Base-by-base conservation (phyloP, 2,113 vertebrate genomes). In the Dendropsophus ebraccatus region DNA sequence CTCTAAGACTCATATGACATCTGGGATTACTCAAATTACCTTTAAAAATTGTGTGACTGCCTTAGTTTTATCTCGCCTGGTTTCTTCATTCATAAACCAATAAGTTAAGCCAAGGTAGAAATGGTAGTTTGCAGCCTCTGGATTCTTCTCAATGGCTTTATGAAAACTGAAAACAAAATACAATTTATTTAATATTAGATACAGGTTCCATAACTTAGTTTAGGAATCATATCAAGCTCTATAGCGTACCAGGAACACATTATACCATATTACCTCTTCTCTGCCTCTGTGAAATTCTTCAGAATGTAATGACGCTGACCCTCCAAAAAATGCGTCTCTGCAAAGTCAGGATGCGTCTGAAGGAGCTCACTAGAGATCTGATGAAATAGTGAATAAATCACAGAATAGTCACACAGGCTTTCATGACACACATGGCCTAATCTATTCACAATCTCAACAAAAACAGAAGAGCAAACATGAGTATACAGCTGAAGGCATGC, bases 21-120 rank as follows among this genome's bases (percentile, higher is more conserved):
- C 6, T 60, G 25, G 1, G 9, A 78, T 35, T 21, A 41, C 0
- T 23, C 0, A 54, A 73, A 87, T 88, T 90, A 97, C 98, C 96
- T 97, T 99, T 86, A 99, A 92, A 87, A 99, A 95, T 84, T 98
- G 94, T 54, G 94, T 93, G 50, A 97, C 94, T 50, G 95, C 93
- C 93, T 99, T 99, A 85, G 93, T 93, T 88, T 95, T 95, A 88
- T 99, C 96, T 89, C 90, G 95, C 84, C 94, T 96, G 23, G 93
- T 95, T 86, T 97, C 97, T 88, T 96, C 96, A 52, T 94, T 93
- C 95, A 98, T 97, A 90, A 92, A 93, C 97, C 98, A 99, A 56
- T 98, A 99, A 0, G 96, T 95, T 74, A 92, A 88, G 0, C 97
- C 98, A 84, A 99, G 91, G 37, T 95, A 92, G 65, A 96, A 96